Evolutionary conservation across 2,113 vertebrate species (phyloP), one percentile per base, ranked within the genome.

Genomic region (Excalfactoria chinensis): DNA sequence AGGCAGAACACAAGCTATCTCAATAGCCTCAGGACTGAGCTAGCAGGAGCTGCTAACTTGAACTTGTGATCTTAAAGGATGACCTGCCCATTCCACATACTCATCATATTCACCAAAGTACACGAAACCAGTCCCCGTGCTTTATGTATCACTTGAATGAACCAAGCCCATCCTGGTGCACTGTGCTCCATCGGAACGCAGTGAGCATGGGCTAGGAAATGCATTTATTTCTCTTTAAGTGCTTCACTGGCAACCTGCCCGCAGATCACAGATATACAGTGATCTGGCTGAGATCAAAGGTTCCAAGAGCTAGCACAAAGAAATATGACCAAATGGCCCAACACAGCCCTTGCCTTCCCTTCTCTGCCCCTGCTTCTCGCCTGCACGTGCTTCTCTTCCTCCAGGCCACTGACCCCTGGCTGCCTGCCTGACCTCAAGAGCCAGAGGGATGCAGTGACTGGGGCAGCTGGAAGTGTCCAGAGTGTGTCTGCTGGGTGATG

Each of bases 81-180:
- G 8, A 58, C 44, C 3, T 1, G 56, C 11, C 12, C 17, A 40
- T 18, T 28, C 74, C 21, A 0, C 1, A 2, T 59, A 84, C 60
- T 14, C 74, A 20, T 13, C 41, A 2, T 0, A 4, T 0, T 51
- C 72, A 3, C 0, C 8, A 30, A 32, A 0, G 0, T 21, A 7
- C 4, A 11, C 69, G 4, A 34, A 51, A 0, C 23, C 91, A 70
- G 78, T 12, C 22, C 59, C 62, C 9, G 1, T 0, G 2, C 56
- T 30, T 25, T 5, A 9, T 1, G 44, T 28, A 12, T 7, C 4
- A 0, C 2, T 4, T 0, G 43, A 73, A 23, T 64, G 3, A n/a
- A 58, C 60, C 20, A 32, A 60, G 43, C 35, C 25, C 3, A 0
- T 4, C 1, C 0, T 1, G 2, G 15, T 0, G 14, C 40, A 0